Conservation (phyloP, 2,888 invertebrate species). For the Erebia epiphron region DNA sequence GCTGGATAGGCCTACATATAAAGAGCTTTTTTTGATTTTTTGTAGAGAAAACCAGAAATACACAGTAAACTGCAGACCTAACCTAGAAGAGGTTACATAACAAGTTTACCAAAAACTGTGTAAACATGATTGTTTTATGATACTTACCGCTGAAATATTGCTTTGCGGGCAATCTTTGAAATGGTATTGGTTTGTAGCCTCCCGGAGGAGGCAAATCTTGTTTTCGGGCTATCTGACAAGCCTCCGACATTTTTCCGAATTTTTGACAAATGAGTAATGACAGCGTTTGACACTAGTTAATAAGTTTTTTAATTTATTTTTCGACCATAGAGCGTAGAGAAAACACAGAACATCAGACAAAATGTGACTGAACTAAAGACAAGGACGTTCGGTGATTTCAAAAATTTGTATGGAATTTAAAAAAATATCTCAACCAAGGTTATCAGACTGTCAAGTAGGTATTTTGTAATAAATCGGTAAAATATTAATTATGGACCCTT, state of each 20-base stretch:
- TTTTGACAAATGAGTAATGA: neutral
- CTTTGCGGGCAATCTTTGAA: slow-evolving; percentile 88
- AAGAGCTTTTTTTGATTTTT: neutral
- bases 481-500: too few relatives aligned
- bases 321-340: neutral
- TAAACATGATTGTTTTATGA: slow-evolving; percentile 3
- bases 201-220: slow-evolving; percentile 98
- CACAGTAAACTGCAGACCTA: slow-evolving; percentile 43
- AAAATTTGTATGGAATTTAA: too few relatives aligned
- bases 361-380: neutral
- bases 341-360: neutral
- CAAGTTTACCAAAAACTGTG: slow-evolving; percentile 35
- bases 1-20: neutral
- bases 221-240: slow-evolving; percentile 59
- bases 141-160: slow-evolving; percentile 86
- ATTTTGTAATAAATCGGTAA: too few relatives aligned
- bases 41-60: neutral
- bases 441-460: too few relatives aligned
- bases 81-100: slow-evolving; percentile 70
- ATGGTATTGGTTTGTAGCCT: slow-evolving; percentile 92
- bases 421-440: too few relatives aligned
- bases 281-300: neutral
- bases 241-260: slow-evolving; percentile 60
- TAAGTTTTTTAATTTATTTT: neutral
- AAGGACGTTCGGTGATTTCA: too few relatives aligned